Percentiles rank a stretch among this genome's conserved stretches.
phyloP scores from a whole-genome alignment of 2,888 invertebrate genomes.

The Rhorus exstirpatorius region DNA sequence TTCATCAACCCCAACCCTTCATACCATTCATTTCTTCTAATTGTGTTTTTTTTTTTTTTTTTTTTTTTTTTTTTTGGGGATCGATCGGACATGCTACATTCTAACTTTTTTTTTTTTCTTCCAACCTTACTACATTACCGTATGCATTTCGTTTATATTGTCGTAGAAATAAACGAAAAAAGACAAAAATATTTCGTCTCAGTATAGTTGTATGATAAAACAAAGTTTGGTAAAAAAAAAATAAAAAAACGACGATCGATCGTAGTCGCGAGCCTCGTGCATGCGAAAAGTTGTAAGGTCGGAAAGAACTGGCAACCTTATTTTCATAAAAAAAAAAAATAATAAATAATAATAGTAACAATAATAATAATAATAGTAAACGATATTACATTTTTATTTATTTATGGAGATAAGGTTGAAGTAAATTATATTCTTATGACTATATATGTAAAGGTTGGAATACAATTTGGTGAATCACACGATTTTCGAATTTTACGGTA shows the following conservation, averaged over 20 bases:
- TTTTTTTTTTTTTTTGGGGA: no score
- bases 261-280: slow-evolving; percentile 67
- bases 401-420: slow-evolving; percentile 79
- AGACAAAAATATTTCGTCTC: slow-evolving; percentile 9
- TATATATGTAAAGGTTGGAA: slow-evolving; percentile 84
- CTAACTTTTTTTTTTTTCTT: slow-evolving; percentile 79
- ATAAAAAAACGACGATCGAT: slow-evolving; percentile 61
- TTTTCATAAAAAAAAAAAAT: slow-evolving; percentile 77
- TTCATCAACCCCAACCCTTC: slow-evolving; percentile 69
- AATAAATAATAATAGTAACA: slow-evolving; percentile 42
- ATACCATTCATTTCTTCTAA: slow-evolving; percentile 81
- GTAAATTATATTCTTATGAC: slow-evolving; percentile 76
- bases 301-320: slow-evolving; percentile 79
- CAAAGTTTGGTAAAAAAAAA: slow-evolving; percentile 53
- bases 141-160: slow-evolving; percentile 64
- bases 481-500: slow-evolving; percentile 18
- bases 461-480: slow-evolving; percentile 74
- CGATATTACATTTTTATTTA: slow-evolving; percentile 57
- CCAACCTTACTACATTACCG: slow-evolving; percentile 81
- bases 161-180: slow-evolving; percentile 14
- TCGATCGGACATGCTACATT: slow-evolving; percentile 79
- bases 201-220: slow-evolving; percentile 16
- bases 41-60: slow-evolving; percentile 74
- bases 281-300: slow-evolving; percentile 80
- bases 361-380: slow-evolving; percentile 29